Base-by-base conservation (phyloP, 2,113 vertebrate genomes). In the Guaruba guarouba region DNA sequence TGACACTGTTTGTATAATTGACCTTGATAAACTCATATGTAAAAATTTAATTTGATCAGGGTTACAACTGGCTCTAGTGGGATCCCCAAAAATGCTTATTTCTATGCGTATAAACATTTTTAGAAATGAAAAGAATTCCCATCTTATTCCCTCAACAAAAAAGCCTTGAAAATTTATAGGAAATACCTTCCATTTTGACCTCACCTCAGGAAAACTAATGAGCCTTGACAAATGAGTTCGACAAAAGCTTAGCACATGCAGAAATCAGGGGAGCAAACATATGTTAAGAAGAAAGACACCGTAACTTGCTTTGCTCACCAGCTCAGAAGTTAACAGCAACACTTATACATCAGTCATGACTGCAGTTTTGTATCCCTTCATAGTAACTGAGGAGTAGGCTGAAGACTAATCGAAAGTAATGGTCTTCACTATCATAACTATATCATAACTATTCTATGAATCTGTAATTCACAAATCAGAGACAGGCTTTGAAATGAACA, bases 281-380 rank as follows among this genome's bases (percentile, higher is more conserved):
- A 23, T 31, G 54, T 37, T 54, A 54, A 46, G 29, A 82, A 59
- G 16, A 57, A 27, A 70, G 63, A 18, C 29, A 43, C 29, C 9
- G 5, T 20, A 28, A 22, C 18, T 68, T 62, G 17, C 64, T 52
- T 73, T 67, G 33, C 17, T 52, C 46, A 28, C 10, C 71, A 57
- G 20, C 35, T 69, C 81, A 83, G 51, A 46, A 85, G 27, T 24
- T 43, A 46, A 27, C 33, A 67, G 17, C 44, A 48, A 61, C 11
- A 17, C 16, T n/a, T 46, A 15, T 1, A 46, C 0, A 0, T 55
- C 24, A 82, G 61, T n/a, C 24, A 67, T 16, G 0, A 1, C 5
- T 62, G 27, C 59, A 73, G 35, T n/a, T 75, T 80, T 44, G 8
- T 17, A 63, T 3, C 31, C 4, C 13, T 79, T 69, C 22, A 4